Conservation (phyloP, 2,113 vertebrate genomes). For the Crotalus tigris region DNA sequence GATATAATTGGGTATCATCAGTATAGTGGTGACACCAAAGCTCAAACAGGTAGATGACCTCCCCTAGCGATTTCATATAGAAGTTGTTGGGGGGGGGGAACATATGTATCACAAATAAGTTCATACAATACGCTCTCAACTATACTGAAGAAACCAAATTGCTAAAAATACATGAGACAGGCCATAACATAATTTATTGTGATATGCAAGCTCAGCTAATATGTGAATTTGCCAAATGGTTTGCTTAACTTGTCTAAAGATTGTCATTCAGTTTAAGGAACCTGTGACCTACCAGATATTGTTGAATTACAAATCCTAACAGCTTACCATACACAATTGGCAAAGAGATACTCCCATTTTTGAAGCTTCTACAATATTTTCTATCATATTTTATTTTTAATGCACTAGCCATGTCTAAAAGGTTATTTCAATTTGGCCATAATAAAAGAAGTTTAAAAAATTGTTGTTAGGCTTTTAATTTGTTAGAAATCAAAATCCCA, state of each 20-base stretch:
- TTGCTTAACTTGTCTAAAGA: neutral
- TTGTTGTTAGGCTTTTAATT: neutral
- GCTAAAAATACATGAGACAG: neutral
- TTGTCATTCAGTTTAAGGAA: neutral
- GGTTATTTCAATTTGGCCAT: neutral
- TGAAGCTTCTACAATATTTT: neutral
- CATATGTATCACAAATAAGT: neutral
- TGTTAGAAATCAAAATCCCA: neutral
- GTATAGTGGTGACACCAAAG: neutral
- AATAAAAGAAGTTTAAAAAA: neutral
- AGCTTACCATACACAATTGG: neutral
- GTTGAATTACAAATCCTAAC: neutral
- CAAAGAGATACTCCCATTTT: neutral
- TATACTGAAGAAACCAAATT: neutral
- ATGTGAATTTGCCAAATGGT: neutral
- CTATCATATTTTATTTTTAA: neutral
- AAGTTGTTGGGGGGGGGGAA: neutral
- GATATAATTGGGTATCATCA: neutral
- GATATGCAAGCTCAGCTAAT: neutral
- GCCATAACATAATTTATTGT: neutral
- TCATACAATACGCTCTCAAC: neutral
- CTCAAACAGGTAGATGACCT: neutral
- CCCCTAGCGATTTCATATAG: neutral
- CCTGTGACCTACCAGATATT: neutral
- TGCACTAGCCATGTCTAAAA: neutral